These are phyloP conservation scores for Ivindomyrus marchei DNA, from an alignment of 2,113 vertebrate genomes.

Conservation along the genomic window DNA sequence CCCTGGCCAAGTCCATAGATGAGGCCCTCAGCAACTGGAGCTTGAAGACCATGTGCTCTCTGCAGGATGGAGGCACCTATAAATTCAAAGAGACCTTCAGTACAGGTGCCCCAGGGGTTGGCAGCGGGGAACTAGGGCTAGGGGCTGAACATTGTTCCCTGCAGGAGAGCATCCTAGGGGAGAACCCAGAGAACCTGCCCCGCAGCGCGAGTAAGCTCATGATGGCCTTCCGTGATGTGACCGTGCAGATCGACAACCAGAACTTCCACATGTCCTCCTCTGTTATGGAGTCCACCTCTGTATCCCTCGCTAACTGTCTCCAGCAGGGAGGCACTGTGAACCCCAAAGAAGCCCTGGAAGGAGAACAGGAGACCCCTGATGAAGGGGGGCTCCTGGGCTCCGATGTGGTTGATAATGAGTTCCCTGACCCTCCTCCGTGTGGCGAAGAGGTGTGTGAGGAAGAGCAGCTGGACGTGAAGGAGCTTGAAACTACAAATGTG, in stretches of 20 bases:
- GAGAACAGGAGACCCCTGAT: constrained; percentile 23
- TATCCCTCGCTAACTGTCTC: constrained; percentile 78
- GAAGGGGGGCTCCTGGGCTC: not conserved
- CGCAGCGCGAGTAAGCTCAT: constrained; percentile 87
- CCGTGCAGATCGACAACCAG: constrained; percentile 92
- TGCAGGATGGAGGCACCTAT: constrained; percentile 71
- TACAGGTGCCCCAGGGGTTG: constrained; percentile 49
- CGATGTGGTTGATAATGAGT: constrained; percentile 48
- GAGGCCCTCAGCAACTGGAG: constrained; percentile 88
- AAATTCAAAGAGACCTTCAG: constrained; percentile 69
- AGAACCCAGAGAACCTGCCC: constrained; percentile 58
- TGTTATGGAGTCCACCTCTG: constrained; percentile 72
- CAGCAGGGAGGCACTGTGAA: constrained; percentile 37
- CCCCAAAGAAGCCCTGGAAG: not conserved
- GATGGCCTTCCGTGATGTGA: constrained; percentile 97
- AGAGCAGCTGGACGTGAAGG: not conserved
- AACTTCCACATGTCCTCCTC: constrained; percentile 93
- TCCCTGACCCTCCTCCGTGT: constrained; percentile 61
- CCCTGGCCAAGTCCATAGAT: constrained; percentile 93
- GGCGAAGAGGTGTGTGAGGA: constrained; percentile 43
- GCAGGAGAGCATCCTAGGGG: constrained; percentile 63
- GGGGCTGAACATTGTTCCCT: constrained; percentile 55
- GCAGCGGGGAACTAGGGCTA: constrained; percentile 55
- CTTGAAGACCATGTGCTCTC: constrained; percentile 76
- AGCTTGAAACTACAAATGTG: constrained; percentile 30